Evolutionary conservation across 1,140 invertebrate genomes (phyloP).

Genomic region (Nymphalis io): DNA sequence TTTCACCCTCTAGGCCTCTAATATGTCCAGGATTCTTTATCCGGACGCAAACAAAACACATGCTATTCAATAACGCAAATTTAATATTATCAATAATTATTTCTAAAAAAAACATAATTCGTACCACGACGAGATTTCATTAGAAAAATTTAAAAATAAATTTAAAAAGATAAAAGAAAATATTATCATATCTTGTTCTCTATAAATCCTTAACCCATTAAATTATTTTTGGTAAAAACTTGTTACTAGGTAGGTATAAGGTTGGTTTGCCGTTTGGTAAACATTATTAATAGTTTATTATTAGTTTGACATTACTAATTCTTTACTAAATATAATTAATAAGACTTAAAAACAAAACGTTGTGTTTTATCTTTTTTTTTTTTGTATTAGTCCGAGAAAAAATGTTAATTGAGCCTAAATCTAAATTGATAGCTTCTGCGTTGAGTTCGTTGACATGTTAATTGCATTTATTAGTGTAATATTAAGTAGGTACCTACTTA

Average conservation of each 20-base stretch:
- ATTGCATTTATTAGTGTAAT: neutral
- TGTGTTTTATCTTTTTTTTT: neutral
- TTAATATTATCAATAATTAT: conserved; percentile 28
- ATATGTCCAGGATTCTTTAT: conserved; percentile 39
- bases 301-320: too few relatives aligned
- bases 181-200: too few relatives aligned
- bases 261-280: too few relatives aligned
- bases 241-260: too few relatives aligned
- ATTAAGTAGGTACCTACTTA: neutral
- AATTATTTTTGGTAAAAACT: too few relatives aligned
- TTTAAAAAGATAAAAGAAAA: neutral
- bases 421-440: neutral
- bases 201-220: too few relatives aligned
- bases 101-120: neutral
- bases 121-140: neutral
- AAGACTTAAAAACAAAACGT: neutral
- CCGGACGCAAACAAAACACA: conserved; percentile 33
- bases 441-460: conserved; percentile 5
- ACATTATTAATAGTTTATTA: too few relatives aligned
- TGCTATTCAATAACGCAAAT: conserved; percentile 19
- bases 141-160: neutral
- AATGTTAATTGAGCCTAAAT: neutral
- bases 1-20: conserved; percentile 57
- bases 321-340: too few relatives aligned
- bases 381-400: neutral